Evolutionary conservation across 2,888 invertebrate genomes (phyloP), one percentile per base, ranked within the genome.

Genomic region (Pediacus dermestoides): DNA sequence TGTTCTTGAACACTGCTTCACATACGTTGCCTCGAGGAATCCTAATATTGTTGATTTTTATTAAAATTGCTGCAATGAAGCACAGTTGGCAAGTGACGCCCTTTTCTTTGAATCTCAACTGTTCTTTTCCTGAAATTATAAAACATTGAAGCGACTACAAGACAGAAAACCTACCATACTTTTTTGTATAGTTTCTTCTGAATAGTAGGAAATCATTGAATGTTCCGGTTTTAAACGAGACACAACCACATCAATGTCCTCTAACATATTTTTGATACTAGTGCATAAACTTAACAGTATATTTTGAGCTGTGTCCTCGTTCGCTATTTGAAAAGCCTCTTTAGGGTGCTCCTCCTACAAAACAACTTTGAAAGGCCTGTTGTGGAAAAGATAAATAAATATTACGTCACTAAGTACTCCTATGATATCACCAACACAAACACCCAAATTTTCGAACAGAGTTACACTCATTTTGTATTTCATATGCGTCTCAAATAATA

Each of bases 81-180:
- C 75, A 74, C 25, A 80, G 55, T 46, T 80, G 78, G n/a, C 72
- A 72, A 48, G 77, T 78, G 14, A 80, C 63, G 8, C 73, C 75
- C 26, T 74, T 69, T 57, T 80, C 79, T 50, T 74, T 72, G 1
- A 64, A 62, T 51, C 71, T 74, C 27, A 78, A 56, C 44, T 68
- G 63, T 30, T 74, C 72, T 30, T 67, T 60, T 39, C 56, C 70
- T 73, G 41, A 53, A 63, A 53, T 37, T 39, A n/a, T n/a, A 37
- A 41, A 34, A 71, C 10, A 26, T 28, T 23, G 10, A 27, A 14
- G n/a, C n/a, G n/a, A n/a, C n/a, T n/a, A n/a, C n/a, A n/a, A n/a
- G n/a, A n/a, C n/a, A 18, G n/a, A 32, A 7, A 13, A 33, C 4
- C 11, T 6, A 37, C 43, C 68, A 47, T 61, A 67, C 67, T 55